Conservation (phyloP, 1,140 invertebrate genomes). For the Bradysia coprophila region DNA sequence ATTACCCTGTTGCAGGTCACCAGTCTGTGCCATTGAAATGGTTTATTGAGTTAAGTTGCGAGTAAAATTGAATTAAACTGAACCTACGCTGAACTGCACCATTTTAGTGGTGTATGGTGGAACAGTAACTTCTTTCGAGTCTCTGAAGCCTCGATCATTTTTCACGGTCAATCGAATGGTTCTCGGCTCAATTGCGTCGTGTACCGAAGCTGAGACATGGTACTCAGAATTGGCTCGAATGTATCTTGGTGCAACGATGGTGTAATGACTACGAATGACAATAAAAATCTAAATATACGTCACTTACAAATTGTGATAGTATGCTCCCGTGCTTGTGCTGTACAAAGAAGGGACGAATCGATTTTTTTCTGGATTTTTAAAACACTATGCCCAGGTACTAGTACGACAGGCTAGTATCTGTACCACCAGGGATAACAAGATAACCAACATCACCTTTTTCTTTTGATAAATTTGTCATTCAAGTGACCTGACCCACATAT, state of each 20-base stretch:
- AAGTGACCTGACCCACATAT: no score
- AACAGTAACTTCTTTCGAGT: conserved; percentile 43
- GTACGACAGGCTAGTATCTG: no score
- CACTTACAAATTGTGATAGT: no score
- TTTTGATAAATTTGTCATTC: no score
- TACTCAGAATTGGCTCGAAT: conserved; percentile 70
- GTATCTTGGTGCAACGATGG: conserved; percentile 58
- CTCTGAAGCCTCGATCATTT: conserved; percentile 38
- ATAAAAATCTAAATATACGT: no score
- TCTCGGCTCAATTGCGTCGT: conserved; percentile 33
- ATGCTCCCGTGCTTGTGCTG: no score
- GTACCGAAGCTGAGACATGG: conserved; percentile 53
- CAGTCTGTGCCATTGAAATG: conserved; percentile 1
- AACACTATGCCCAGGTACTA: no score
- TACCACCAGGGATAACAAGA: no score
- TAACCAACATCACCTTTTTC: no score
- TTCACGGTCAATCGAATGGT: conserved; percentile 50
- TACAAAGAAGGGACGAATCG: no score
- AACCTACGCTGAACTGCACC: conserved; percentile 43
- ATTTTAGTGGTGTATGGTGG: conserved; percentile 47
- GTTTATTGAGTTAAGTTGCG: not conserved
- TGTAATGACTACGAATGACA: conserved; percentile 60
- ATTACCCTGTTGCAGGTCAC: not conserved
- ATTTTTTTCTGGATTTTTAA: no score
- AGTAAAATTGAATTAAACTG: not conserved